phyloP scores from a whole-genome alignment of 2,113 vertebrate species.

The Halichoeres trimaculatus region DNA sequence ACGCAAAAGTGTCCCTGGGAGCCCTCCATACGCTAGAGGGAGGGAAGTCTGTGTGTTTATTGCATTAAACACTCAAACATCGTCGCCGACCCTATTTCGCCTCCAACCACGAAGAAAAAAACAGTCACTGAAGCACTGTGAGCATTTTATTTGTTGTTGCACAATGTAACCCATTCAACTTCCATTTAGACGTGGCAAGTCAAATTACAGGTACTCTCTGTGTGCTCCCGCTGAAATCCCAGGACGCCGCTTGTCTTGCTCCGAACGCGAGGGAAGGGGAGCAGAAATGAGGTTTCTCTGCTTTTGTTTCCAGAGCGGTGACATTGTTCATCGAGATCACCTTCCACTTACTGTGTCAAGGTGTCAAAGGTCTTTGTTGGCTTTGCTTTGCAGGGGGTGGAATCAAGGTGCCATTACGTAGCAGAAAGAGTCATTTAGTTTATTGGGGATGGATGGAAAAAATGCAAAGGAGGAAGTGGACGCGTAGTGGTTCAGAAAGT shows the following conservation, averaged over 20 bases:
- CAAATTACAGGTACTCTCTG: constrained; percentile 72
- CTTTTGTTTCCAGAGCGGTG: constrained; percentile 43
- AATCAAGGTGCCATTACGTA: constrained; percentile 26
- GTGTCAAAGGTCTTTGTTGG: constrained; percentile 63
- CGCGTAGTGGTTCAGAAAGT: constrained; percentile 10
- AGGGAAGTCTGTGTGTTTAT: constrained; percentile 81
- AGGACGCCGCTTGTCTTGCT: constrained; percentile 69
- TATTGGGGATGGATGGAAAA: constrained; percentile 28
- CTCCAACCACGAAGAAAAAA: constrained; percentile 78
- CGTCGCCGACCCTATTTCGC: constrained; percentile 74
- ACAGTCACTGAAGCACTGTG: constrained; percentile 66
- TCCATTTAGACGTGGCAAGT: constrained; percentile 77
- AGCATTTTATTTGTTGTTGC: constrained; percentile 78
- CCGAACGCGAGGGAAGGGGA: constrained; percentile 43
- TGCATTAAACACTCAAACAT: constrained; percentile 81
- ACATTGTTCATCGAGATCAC: constrained; percentile 64
- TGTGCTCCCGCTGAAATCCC: constrained; percentile 68
- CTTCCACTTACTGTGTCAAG: constrained; percentile 65
- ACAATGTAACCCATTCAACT: constrained; percentile 75
- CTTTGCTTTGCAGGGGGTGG: not conserved
- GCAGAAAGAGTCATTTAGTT: constrained; percentile 15
- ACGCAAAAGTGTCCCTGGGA: constrained; percentile 82
- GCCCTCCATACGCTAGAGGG: constrained; percentile 77
- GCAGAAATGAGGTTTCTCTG: constrained; percentile 40
- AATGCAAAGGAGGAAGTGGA: not conserved